Percentiles rank a stretch among this genome's conserved stretches.
These are phyloP conservation scores for Ctenomys sociabilis DNA, from an alignment of 2,113 vertebrate species.

Conservation along the genomic window DNA sequence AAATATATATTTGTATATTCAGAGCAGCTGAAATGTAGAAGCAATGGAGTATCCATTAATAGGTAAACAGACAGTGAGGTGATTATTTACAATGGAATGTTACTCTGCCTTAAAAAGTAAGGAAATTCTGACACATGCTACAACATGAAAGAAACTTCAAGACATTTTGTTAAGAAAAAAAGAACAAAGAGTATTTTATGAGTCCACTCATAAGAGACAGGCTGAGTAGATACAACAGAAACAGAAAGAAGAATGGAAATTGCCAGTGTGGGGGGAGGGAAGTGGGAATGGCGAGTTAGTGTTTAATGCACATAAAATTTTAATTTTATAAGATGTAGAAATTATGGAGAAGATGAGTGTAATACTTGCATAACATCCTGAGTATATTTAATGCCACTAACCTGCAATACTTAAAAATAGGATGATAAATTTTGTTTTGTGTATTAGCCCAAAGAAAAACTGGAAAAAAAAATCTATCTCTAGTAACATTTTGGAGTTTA, in stretches of 20 bases:
- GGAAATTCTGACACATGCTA: not conserved
- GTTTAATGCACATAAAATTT: not conserved
- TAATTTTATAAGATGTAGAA: not conserved
- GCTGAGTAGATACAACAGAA: not conserved
- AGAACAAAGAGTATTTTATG: not conserved
- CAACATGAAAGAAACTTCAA: not conserved
- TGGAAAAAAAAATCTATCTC: not conserved
- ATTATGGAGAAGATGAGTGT: not conserved
- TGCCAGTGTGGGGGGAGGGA: too few species aligned
- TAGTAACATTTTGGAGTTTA: not conserved
- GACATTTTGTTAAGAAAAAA: not conserved
- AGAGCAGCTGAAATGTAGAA: not conserved
- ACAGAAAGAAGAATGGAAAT: not conserved
- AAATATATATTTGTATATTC: not conserved
- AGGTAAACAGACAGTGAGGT: not conserved
- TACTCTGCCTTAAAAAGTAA: not conserved
- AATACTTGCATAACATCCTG: too few species aligned
- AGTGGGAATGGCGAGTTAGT: not conserved
- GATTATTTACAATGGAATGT: not conserved
- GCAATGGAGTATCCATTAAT: not conserved
- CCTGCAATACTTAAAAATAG: not conserved
- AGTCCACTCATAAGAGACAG: not conserved
- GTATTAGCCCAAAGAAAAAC: not conserved
- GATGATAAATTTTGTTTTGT: not conserved
- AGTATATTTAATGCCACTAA: not conserved